Evolutionary conservation across 1,140 invertebrate species (phyloP).

Genomic region (Bombus ignitus): DNA sequence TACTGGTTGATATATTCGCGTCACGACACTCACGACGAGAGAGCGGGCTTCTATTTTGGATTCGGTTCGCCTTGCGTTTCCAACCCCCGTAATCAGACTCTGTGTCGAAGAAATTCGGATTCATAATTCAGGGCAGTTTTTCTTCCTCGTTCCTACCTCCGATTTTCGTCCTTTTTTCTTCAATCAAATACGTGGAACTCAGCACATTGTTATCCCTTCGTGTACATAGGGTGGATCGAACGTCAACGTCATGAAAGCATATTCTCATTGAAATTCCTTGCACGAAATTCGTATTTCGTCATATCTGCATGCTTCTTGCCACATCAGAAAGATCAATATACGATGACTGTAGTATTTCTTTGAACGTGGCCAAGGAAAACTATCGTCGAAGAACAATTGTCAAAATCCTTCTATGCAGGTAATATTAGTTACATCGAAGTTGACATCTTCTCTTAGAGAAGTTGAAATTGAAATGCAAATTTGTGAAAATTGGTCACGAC

Average conservation of each 20-base stretch:
- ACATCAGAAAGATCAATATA: not conserved
- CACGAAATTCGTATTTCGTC: conserved; percentile 53
- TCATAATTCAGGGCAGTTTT: conserved; percentile 71
- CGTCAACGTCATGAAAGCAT: not conserved
- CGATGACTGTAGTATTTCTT: not conserved
- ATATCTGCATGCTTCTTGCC: not conserved
- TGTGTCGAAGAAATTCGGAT: conserved; percentile 74
- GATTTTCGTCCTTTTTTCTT: not conserved
- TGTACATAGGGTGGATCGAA: conserved; percentile 61
- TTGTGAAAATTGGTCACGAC: not conserved
- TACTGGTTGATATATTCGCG: conserved; percentile 75
- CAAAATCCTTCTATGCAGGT: not conserved
- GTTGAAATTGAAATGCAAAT: not conserved
- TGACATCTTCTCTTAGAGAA: not conserved
- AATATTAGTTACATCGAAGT: not conserved
- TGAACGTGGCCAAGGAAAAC: not conserved
- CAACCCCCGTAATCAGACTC: conserved; percentile 69
- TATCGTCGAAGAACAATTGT: not conserved
- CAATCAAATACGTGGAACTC: conserved; percentile 45
- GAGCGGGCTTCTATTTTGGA: conserved; percentile 27
- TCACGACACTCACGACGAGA: conserved; percentile 71
- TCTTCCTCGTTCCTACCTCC: not conserved
- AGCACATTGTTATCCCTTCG: conserved; percentile 67
- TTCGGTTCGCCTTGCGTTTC: conserved; percentile 49
- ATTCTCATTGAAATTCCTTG: conserved; percentile 23